Base-by-base conservation (phyloP, 2,888 invertebrate genomes). In the Campopleginae sp. region DNA sequence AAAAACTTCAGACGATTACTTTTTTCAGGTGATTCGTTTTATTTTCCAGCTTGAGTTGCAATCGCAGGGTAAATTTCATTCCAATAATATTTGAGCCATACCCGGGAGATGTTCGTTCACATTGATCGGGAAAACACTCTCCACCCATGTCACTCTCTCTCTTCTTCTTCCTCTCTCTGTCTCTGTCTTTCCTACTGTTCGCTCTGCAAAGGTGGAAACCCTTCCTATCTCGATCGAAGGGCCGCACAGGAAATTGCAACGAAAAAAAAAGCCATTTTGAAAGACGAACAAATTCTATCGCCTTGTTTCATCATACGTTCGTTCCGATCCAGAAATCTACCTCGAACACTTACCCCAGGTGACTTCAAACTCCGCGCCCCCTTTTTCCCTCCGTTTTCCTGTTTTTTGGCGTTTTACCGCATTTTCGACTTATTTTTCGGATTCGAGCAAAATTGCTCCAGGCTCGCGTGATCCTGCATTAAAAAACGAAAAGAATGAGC, bases 31-130 rank as follows among this genome's bases (percentile, higher is more conserved):
- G 33, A 48, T 77, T 70, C 81, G 66, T 68, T 54, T 51, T 61
- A 23, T 71, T 77, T 68, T 70, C 63, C 63, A 44, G 61, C 63
- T 44, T 51, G 33, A 70, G 77, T 51, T 46, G 19, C 68, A 66
- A 80, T 80, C 63, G 61, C 63, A 63, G 68, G 85, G 78, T 79
- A 81, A 85, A 85, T 82, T 82, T 75, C 78, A 82, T 82, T 85
- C 81, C 85, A 79, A 85, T 85, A 79, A 82, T 72, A 79, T 71
- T 76, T 46, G 54, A 58, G 42, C 71, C 51, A 85, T 81, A 70
- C 78, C 48, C 44, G 54, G 54, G 33, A 75, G 48, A 66, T 79
- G n/a, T 46, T 48, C 33, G 46, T 42, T 19, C 61, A 42, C 58
- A 31, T 10, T 58, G 31, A 33, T 51, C 48, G 65, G 68, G 44